Evolutionary conservation across 2,113 vertebrate genomes (phyloP).

Genomic region (Paratilapia polleni): DNA sequence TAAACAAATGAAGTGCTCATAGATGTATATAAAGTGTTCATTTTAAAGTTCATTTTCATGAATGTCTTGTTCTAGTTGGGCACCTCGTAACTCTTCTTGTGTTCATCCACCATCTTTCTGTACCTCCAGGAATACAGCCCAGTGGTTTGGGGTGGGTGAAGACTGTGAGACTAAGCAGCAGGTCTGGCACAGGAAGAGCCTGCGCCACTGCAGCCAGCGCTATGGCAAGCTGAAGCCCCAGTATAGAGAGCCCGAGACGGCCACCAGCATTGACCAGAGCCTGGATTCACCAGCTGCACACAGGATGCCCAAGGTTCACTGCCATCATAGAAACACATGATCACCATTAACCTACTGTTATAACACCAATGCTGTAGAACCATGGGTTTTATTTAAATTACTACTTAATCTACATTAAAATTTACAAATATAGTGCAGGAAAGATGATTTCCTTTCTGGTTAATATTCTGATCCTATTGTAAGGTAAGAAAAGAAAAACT

Average conservation of each 20-base stretch:
- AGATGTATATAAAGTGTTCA: not conserved
- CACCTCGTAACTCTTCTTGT: not conserved
- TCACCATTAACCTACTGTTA: not conserved
- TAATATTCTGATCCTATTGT: not conserved
- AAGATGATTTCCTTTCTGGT: not conserved
- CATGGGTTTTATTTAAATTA: not conserved
- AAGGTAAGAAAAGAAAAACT: not conserved
- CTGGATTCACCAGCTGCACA: conserved; percentile 86
- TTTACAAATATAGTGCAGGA: not conserved
- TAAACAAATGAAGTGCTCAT: not conserved
- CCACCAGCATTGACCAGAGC: conserved; percentile 87
- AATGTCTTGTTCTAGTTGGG: not conserved
- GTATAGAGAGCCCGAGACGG: conserved; percentile 86
- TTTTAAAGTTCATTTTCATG: not conserved
- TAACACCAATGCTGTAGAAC: not conserved
- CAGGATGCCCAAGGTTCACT: conserved; percentile 89
- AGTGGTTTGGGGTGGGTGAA: conserved; percentile 93
- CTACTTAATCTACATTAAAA: not conserved
- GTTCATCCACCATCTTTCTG: not conserved
- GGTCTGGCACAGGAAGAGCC: conserved; percentile 91
- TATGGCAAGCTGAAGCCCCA: conserved; percentile 93
- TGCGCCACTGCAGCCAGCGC: conserved; percentile 93
- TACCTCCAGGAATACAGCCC: conserved; percentile 84
- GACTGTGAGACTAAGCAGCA: conserved; percentile 91
- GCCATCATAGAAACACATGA: not conserved